A percentile compares a stretch with the other conserved stretches of the same genome.
phyloP scores from a whole-genome alignment of 2,888 invertebrate genomes.

The Drepanosiphum platanoidis region DNA sequence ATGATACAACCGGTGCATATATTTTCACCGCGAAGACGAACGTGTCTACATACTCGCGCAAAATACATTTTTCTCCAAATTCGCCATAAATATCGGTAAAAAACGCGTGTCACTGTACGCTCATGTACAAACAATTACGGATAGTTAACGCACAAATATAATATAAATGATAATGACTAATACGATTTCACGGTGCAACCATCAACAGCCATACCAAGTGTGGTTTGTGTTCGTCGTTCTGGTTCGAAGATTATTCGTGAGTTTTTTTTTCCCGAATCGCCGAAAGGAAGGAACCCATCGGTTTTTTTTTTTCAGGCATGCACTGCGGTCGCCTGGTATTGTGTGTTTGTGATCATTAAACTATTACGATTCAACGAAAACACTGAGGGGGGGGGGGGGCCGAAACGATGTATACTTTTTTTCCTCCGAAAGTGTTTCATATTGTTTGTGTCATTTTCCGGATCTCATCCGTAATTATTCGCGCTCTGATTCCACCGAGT shows the following conservation, averaged over 20 bases:
- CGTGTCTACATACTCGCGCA: no score
- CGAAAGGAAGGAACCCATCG: not conserved
- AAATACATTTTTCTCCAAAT: no score
- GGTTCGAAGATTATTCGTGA: not conserved
- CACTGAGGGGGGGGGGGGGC: not conserved
- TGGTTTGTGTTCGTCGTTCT: not conserved
- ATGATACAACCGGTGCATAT: no score
- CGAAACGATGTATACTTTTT: not conserved
- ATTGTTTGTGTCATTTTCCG: conserved; percentile 48
- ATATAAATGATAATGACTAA: no score
- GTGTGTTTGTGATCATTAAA: not conserved
- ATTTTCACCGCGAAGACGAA: no score
- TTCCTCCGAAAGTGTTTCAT: conserved; percentile 16
- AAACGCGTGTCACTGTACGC: no score
- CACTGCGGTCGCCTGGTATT: no score
- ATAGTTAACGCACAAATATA: no score
- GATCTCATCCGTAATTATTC: conserved; percentile 48
- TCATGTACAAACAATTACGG: no score
- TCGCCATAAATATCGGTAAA: not conserved
- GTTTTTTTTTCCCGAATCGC: not conserved
- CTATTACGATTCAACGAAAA: conserved; percentile 7
- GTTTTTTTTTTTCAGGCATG: not conserved
- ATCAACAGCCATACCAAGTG: no score
- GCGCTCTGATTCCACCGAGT: conserved; percentile 31
- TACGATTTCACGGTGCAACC: no score